Conservation (phyloP, 1,140 invertebrate genomes). For the Capitella teleta region DNA sequence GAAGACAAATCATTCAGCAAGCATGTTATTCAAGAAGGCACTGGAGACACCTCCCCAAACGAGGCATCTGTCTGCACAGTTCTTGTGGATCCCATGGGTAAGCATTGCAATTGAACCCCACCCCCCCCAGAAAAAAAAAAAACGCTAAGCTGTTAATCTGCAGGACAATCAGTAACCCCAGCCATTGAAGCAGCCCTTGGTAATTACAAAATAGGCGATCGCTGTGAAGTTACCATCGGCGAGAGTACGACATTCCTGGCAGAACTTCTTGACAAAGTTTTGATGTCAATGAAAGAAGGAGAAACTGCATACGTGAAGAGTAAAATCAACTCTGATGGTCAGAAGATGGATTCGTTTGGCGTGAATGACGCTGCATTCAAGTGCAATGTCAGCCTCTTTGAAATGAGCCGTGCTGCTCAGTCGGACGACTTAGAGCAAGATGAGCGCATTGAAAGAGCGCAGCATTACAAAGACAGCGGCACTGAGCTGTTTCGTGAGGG, state of each 20-base stretch:
- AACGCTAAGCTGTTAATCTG: background rate
- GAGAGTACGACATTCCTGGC: slow-evolving; percentile 15
- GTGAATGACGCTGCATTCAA: slow-evolving; percentile 5
- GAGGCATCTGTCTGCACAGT: slow-evolving; percentile 11
- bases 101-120: background rate
- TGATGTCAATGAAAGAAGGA: slow-evolving; percentile 15
- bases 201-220: slow-evolving; percentile 5
- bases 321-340: slow-evolving; percentile 5
- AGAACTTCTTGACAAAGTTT: slow-evolving; percentile 14
- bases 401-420: slow-evolving; percentile 15
- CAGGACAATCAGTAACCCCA: background rate
- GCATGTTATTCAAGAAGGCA: slow-evolving; percentile 9
- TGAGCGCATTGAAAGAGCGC: slow-evolving; percentile 19
- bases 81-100: slow-evolving; percentile 8
- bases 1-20: slow-evolving; percentile 12
- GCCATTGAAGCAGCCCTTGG: slow-evolving; percentile 4
- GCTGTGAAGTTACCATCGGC: slow-evolving; percentile 14
- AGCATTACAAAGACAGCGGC: slow-evolving; percentile 21
- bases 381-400: slow-evolving; percentile 11
- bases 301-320: slow-evolving; percentile 16
- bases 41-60: slow-evolving; percentile 9
- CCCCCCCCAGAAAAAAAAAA: too few species aligned
- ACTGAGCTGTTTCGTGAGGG: slow-evolving; percentile 18
- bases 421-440: slow-evolving; percentile 9
- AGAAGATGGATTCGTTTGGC: slow-evolving; percentile 4